These are phyloP conservation scores for Nemapogon koenigi DNA, from an alignment of 2,888 invertebrate genomes.

Conservation along the genomic window DNA sequence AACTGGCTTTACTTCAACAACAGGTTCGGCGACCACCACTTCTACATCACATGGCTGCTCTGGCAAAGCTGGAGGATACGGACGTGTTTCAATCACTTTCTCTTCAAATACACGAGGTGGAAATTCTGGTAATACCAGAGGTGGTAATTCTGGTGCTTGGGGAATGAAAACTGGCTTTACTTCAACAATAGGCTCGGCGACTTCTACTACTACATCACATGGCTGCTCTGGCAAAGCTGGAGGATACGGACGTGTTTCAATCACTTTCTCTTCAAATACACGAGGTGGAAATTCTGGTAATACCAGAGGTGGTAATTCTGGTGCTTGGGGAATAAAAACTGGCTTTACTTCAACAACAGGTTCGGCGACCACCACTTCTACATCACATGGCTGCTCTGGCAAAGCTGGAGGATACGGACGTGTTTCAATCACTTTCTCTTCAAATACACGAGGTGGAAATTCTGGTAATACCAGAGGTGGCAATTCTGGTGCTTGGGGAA, in stretches of 20 bases:
- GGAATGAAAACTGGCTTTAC: slow-evolving; percentile 11
- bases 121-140: slow-evolving; percentile 16
- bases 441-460: slow-evolving; percentile 11
- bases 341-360: neutral
- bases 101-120: slow-evolving; percentile 9
- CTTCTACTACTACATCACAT: no score
- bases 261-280: slow-evolving; percentile 3
- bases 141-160: slow-evolving; percentile 20
- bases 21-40: neutral
- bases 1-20: neutral
- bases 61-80: no score
- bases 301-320: slow-evolving; percentile 13
- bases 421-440: neutral
- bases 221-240: neutral
- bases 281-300: slow-evolving; percentile 13
- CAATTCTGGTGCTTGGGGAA: slow-evolving; percentile 12
- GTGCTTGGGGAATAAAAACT: slow-evolving; percentile 9
- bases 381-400: neutral
- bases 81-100: neutral
- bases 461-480: slow-evolving; percentile 13
- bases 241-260: neutral
- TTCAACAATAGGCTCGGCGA: neutral
- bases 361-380: neutral
- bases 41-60: no score
- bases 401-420: neutral